These are phyloP conservation scores for Dasypogon diadema DNA, from an alignment of 2,888 invertebrate genomes.

Conservation along the genomic window DNA sequence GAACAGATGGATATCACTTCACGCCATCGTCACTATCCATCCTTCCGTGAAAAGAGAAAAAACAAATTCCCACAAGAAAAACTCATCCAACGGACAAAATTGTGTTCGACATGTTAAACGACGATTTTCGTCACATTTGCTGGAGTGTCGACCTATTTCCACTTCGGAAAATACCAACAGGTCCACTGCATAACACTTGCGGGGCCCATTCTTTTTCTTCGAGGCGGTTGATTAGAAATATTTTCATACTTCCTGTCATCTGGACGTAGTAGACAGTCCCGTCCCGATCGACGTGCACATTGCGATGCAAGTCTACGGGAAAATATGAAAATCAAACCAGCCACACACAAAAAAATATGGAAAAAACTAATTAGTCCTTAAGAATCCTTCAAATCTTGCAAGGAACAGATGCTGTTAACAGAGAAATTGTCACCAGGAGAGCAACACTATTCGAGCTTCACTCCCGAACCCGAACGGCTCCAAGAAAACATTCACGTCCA, in stretches of 20 bases:
- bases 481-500: background rate
- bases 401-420: slow-evolving; percentile 28
- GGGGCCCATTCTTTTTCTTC: background rate
- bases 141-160: slow-evolving; percentile 38
- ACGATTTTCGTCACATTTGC: slow-evolving; percentile 50
- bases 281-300: background rate
- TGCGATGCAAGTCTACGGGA: background rate
- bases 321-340: slow-evolving; percentile 4
- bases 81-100: background rate
- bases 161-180: slow-evolving; percentile 24
- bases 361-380: slow-evolving; percentile 42
- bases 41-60: background rate
- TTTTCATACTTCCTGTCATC: slow-evolving; percentile 50
- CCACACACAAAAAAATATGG: slow-evolving; percentile 17
- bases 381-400: slow-evolving; percentile 3
- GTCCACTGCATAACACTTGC: slow-evolving; percentile 10
- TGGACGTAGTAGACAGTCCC: slow-evolving; percentile 8
- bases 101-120: slow-evolving; percentile 22
- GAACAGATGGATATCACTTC: slow-evolving; percentile 4
- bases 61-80: slow-evolving; percentile 11
- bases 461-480: slow-evolving; percentile 2
- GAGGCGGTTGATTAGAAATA: slow-evolving; percentile 39
- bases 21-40: background rate
- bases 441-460: background rate
- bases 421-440: slow-evolving; percentile 22